Percentiles rank a stretch among this genome's conserved stretches.
Conservation (phyloP, 2,113 vertebrate species). For the Megaceryle torquata region DNA sequence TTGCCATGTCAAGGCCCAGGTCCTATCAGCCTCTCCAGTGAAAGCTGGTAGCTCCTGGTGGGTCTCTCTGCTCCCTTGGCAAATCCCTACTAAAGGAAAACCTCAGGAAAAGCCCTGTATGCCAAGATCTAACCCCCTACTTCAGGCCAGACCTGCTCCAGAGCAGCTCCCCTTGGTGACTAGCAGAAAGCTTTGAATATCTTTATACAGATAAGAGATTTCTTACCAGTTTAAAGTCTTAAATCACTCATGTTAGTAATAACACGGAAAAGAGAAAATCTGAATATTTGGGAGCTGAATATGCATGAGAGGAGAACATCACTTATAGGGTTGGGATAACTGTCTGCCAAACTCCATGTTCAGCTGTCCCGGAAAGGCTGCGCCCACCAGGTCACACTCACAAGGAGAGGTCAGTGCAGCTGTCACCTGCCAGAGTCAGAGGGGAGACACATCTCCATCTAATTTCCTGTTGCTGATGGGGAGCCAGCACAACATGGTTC, state of each 20-base stretch:
- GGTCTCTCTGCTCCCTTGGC: too few relatives aligned
- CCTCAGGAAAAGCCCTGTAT: too few relatives aligned
- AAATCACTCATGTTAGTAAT: neutral
- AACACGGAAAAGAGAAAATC: neutral
- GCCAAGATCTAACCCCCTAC: too few relatives aligned
- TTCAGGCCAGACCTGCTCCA: too few relatives aligned
- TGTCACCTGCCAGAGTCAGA: neutral
- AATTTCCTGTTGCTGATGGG: neutral
- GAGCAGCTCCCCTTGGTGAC: too few relatives aligned
- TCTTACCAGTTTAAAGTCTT: neutral
- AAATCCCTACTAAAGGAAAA: too few relatives aligned
- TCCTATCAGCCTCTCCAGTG: too few relatives aligned
- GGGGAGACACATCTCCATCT: neutral
- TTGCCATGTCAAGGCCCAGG: too few relatives aligned
- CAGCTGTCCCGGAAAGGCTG: neutral
- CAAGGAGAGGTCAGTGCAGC: neutral
- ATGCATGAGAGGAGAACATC: neutral
- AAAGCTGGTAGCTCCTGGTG: too few relatives aligned
- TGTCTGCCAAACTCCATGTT: neutral
- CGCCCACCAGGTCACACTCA: fast-evolving
- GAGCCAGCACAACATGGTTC: fast-evolving
- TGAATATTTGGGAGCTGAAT: neutral
- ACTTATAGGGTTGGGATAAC: neutral
- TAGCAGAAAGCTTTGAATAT: neutral
- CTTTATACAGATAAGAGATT: neutral